Base-by-base conservation (phyloP, 2,888 invertebrate genomes). In the Zhuqinia jingwanae region DNA sequence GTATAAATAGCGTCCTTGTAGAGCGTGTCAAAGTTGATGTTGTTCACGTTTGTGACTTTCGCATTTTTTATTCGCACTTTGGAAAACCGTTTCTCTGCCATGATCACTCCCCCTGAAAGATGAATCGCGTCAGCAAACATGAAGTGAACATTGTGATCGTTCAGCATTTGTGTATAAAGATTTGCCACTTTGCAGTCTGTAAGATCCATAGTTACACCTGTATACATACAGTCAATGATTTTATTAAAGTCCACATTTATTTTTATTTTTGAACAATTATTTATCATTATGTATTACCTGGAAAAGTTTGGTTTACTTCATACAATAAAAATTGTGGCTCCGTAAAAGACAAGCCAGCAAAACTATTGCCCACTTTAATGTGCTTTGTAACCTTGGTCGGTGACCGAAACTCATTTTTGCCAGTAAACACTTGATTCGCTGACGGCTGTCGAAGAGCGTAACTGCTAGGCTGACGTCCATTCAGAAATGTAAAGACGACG, bases 301-400 rank as follows among this genome's bases (percentile, higher is more conserved):
- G 25, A 36, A 90, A 90, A 1, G 87, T 85, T 53, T 90, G 90
- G 65, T 89, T 88, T 17, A 85, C 82, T 11, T 53, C 17, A 0
- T 25, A 36, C 0, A 89, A 75, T 0, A 90, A 20, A 63, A 89
- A 89, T 1, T 77, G 65, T 5, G 88, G 81, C 3, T 88, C 22
- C 0, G 30, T 27, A n/a, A 88, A 85, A 11, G 81, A 47, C 13
- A 90, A 56, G 2, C 87, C 88, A 0, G 70, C 87, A n/a, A 85
- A 50, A 0, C 25, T 70, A 1, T 22, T 20, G 0, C 20, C 45
- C 0, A 87, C 78, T 0, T 78, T 27, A 0, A 88, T 15, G 13
- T 68, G 83, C n/a, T 60, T 11, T 15, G 27, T 22, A 8, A 75
- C 77, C 1, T 30, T 13, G 10, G 83, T 53, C 13, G 22, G n/a